Conservation (phyloP, 37 sponge, comb jelly and placozoan species). For the Axinella damicornis region DNA sequence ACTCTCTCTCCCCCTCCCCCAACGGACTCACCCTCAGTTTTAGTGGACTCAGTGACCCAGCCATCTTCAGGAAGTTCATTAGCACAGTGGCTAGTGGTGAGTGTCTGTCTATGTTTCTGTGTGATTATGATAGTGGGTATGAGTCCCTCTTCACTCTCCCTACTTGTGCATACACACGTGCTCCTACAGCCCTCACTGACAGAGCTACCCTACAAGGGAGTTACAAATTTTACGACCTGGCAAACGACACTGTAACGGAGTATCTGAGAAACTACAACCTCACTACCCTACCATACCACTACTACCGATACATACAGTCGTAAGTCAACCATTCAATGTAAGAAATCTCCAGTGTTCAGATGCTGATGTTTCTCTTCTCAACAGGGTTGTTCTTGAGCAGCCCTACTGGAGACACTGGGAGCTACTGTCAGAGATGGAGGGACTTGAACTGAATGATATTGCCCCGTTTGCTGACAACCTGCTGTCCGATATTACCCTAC, state of each 20-base stretch:
- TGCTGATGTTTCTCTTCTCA: not conserved
- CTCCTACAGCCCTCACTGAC: no score
- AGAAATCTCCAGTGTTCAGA: no score
- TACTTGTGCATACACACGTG: not conserved
- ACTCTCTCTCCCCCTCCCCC: conserved; percentile 11
- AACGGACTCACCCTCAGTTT: conserved; percentile 59
- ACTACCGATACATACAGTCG: conserved; percentile 65
- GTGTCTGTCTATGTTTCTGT: not conserved
- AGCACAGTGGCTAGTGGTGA: conserved; percentile 16
- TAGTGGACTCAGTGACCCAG: conserved; percentile 74
- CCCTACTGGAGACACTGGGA: conserved; percentile 60
- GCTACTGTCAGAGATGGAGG: conserved; percentile 9
- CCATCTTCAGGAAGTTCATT: conserved; percentile 25
- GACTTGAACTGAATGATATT: not conserved
- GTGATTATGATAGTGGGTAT: not conserved
- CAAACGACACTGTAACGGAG: not conserved
- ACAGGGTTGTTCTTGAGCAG: conserved; percentile 58
- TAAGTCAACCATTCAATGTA: conserved; percentile 12
- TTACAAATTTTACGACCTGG: conserved; percentile 16
- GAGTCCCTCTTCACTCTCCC: not conserved
- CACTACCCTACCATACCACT: conserved; percentile 44
- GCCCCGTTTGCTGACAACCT: not conserved
- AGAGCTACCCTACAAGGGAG: not conserved
- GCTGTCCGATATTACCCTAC: conserved; percentile 4
- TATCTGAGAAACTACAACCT: conserved; percentile 54